Percentiles rank a stretch among this genome's conserved stretches.
Evolutionary conservation across 2,797 vertebrate species (phyloP).

Genomic region (Echiichthys vipera): DNA sequence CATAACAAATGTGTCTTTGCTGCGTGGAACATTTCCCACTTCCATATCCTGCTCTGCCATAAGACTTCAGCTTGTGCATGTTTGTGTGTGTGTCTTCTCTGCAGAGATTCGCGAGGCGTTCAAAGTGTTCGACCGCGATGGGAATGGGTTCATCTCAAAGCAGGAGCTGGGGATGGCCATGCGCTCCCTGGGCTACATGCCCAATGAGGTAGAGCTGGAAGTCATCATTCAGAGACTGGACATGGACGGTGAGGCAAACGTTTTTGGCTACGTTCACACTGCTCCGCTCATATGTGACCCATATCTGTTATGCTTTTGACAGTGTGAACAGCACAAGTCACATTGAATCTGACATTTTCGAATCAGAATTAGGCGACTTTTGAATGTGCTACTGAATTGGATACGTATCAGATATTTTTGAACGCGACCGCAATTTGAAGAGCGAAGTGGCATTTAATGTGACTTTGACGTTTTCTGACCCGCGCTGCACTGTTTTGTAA

Average conservation of each 20-base stretch:
- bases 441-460: too few species aligned
- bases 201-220: constrained; percentile 96
- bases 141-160: constrained; percentile 98
- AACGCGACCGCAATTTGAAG: too few species aligned
- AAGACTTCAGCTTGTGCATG: constrained; percentile 42
- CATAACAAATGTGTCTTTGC: constrained; percentile 64
- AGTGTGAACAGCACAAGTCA: too few species aligned
- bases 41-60: constrained; percentile 36
- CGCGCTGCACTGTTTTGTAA: too few species aligned
- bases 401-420: too few species aligned
- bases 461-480: too few species aligned
- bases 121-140: constrained; percentile 96
- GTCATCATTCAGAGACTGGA: constrained; percentile 97
- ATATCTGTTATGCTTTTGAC: too few species aligned
- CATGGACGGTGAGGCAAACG: constrained; percentile 92
- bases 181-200: constrained; percentile 98
- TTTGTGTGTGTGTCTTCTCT: constrained; percentile 38
- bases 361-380: too few species aligned
- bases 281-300: too few species aligned
- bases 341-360: too few species aligned
- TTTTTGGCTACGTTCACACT: too few species aligned
- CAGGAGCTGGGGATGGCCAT: constrained; percentile 97
- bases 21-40: constrained; percentile 53
- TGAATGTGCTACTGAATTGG: too few species aligned
- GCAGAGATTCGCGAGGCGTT: constrained; percentile 97